A percentile compares a stretch with the other conserved stretches of the same genome.
These are phyloP conservation scores for Tachina fera DNA, from an alignment of 2,888 invertebrate genomes.

Conservation along the genomic window DNA sequence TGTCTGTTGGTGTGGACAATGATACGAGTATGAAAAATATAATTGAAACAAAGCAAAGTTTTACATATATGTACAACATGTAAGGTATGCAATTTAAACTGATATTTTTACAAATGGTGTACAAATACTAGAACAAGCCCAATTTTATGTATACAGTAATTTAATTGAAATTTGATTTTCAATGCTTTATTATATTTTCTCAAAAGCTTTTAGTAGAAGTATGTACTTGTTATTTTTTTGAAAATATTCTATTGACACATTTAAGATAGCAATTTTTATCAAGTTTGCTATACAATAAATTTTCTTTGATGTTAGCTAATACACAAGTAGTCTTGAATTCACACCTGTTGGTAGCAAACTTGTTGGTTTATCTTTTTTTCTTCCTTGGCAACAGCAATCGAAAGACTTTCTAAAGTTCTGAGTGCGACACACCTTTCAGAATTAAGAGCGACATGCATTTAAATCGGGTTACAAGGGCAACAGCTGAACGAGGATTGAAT, in stretches of 20 bases:
- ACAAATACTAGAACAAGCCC: background rate
- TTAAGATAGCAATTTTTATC: slow-evolving; percentile 1
- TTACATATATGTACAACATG: background rate
- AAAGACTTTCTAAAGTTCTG: slow-evolving; percentile 7
- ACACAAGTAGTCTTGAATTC: slow-evolving; percentile 1
- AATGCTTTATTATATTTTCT: background rate
- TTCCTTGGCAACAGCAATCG: background rate
- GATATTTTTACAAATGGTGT: slow-evolving; percentile 6
- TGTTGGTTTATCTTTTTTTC: background rate
- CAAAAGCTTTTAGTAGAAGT: slow-evolving; percentile 16
- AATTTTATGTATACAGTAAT: background rate
- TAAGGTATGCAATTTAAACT: slow-evolving; percentile 3
- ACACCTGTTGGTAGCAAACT: slow-evolving; percentile 39
- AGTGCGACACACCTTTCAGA: slow-evolving; percentile 50
- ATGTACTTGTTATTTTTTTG: background rate
- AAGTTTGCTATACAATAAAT: background rate
- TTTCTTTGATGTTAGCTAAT: background rate
- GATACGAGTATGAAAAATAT: background rate
- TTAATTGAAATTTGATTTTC: slow-evolving; percentile 1
- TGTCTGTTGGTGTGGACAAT: slow-evolving; percentile 2
- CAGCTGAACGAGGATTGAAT: background rate
- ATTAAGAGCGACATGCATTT: slow-evolving; percentile 3
- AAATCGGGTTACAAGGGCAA: slow-evolving; percentile 21
- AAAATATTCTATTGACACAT: slow-evolving; percentile 27
- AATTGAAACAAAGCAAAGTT: background rate